phyloP scores from a whole-genome alignment of 2,888 invertebrate species.

The Drosophila nr. fundita region DNA sequence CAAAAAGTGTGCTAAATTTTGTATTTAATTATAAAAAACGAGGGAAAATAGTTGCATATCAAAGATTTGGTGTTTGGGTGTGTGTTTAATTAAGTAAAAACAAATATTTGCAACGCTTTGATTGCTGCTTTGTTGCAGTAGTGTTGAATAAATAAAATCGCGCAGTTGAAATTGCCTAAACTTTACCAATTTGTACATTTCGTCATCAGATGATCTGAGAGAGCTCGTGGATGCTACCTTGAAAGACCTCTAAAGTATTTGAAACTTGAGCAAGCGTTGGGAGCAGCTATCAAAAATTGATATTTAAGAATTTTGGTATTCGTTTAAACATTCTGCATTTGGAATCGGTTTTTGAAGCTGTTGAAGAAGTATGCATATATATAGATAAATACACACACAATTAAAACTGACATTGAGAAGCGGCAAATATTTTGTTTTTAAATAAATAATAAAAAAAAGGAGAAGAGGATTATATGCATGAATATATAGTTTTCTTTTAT shows the following conservation, averaged over 20 bases:
- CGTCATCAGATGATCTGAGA: conserved; percentile 90
- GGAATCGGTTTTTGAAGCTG: conserved; percentile 40
- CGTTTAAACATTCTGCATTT: conserved; percentile 66
- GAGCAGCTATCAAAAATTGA: conserved; percentile 60
- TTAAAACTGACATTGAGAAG: conserved; percentile 10
- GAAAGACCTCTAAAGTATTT: conserved; percentile 50
- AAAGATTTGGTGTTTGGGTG: conserved; percentile 14
- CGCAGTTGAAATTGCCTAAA: conserved; percentile 61
- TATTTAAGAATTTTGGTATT: conserved; percentile 68
- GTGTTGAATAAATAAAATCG: conserved; percentile 51
- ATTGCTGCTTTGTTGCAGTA: background rate
- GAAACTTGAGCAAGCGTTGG: conserved; percentile 48
- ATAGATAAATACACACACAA: background rate
- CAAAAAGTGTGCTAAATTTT: conserved; percentile 72
- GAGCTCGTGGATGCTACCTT: conserved; percentile 75
- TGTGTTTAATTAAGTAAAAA: conserved; percentile 33
- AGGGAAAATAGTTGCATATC: conserved; percentile 35
- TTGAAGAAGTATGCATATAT: conserved; percentile 18
- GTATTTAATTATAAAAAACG: conserved; percentile 21
- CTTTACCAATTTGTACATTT: conserved; percentile 88
- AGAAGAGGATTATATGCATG: conserved; percentile 28
- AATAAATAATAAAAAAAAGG: conserved; percentile 13
- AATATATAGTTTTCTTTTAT: conserved; percentile 63
- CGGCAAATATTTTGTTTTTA: conserved; percentile 56
- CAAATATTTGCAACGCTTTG: conserved; percentile 52